A percentile compares a stretch with the other conserved stretches of the same genome.
phyloP scores from a whole-genome alignment of 2,113 vertebrate genomes.

The Clarias batrachus region DNA sequence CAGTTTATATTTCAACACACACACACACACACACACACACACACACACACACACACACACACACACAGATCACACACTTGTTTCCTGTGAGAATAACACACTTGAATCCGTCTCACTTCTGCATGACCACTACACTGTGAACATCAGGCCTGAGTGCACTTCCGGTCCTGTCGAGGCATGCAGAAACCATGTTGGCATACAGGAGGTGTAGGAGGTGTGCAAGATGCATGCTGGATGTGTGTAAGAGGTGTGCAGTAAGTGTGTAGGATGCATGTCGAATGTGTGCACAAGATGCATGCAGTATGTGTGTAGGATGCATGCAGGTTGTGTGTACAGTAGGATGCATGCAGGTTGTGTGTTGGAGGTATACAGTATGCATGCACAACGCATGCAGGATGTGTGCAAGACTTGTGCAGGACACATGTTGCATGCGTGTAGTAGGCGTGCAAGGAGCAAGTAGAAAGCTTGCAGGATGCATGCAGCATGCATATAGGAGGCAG shows the following conservation, averaged over 20 bases:
- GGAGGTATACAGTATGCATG: neutral
- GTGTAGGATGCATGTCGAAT: neutral
- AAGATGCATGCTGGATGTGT: neutral
- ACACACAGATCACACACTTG: neutral
- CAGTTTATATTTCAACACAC: neutral
- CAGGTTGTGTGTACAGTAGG: neutral
- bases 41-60: neutral
- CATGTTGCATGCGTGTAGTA: neutral
- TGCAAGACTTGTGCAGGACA: neutral
- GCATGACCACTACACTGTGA: neutral
- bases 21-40: neutral
- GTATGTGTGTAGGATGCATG: neutral
- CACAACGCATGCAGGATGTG: neutral
- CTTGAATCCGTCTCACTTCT: neutral
- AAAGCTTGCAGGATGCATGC: too few species aligned
- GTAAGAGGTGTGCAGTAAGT: too few species aligned
- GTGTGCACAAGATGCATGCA: neutral
- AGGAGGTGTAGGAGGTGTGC: neutral
- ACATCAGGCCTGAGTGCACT: neutral
- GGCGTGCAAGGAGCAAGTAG: neutral
- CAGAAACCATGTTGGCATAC: neutral
- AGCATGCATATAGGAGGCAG: too few species aligned
- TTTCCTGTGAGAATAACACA: neutral
- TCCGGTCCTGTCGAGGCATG: neutral
- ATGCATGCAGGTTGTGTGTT: neutral